A percentile compares a stretch with the other conserved stretches of the same genome.
These are phyloP conservation scores for Coleophora flavipennella DNA, from an alignment of 2,888 invertebrate genomes.

Conservation along the genomic window DNA sequence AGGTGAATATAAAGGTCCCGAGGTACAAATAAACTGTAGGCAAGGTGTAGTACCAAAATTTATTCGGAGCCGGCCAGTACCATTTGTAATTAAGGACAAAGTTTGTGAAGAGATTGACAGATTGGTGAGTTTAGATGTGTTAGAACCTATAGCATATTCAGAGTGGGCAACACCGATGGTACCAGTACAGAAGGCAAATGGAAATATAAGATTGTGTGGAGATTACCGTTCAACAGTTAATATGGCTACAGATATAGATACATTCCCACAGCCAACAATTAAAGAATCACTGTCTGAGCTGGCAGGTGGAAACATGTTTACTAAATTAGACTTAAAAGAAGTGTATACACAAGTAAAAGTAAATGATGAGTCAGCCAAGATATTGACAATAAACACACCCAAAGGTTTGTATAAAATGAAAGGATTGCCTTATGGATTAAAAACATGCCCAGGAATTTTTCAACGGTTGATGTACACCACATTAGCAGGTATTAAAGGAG, in stretches of 20 bases:
- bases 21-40: slow-evolving; percentile 1
- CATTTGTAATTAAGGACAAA: slow-evolving; percentile 16
- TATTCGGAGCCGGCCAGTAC: slow-evolving; percentile 16
- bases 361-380: slow-evolving; percentile 12
- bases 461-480: slow-evolving; percentile 16
- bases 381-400: slow-evolving; percentile 19
- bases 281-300: slow-evolving; percentile 16
- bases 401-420: slow-evolving; percentile 16
- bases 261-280: slow-evolving; percentile 16
- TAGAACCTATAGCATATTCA: slow-evolving; percentile 7
- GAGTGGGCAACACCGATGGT: slow-evolving; percentile 25
- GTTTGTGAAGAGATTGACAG: slow-evolving; percentile 15
- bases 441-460: slow-evolving; percentile 16
- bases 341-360: slow-evolving; percentile 17
- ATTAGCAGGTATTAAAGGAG: slow-evolving; percentile 13
- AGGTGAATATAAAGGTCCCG: not conserved
- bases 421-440: slow-evolving; percentile 14
- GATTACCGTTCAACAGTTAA: slow-evolving; percentile 18
- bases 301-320: slow-evolving; percentile 13
- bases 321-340: slow-evolving; percentile 14
- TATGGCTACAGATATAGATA: slow-evolving; percentile 16
- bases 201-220: slow-evolving; percentile 15
- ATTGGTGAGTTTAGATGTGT: not conserved
- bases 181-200: slow-evolving; percentile 16
- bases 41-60: slow-evolving; percentile 18